phyloP scores from a whole-genome alignment of 2,113 vertebrate genomes.

The Caranx ignobilis region DNA sequence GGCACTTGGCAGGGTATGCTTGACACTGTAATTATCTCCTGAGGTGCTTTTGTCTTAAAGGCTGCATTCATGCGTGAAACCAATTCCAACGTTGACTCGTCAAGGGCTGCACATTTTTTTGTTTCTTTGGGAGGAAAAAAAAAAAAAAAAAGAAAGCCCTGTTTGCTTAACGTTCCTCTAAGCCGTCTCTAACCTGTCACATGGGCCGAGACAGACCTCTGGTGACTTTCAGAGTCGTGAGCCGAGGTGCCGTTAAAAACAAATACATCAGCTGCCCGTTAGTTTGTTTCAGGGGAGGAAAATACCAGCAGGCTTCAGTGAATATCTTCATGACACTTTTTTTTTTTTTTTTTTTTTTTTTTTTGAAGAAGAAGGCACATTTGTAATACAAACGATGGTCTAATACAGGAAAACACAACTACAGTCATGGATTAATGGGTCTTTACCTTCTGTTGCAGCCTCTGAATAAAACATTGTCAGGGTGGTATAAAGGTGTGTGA shows the following conservation, averaged over 20 bases:
- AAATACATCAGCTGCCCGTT: slow-evolving; percentile 42
- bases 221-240: slow-evolving; percentile 26
- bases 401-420: slow-evolving; percentile 15
- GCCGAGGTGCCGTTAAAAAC: slow-evolving; percentile 59
- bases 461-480: slow-evolving; percentile 49
- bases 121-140: slow-evolving; percentile 24
- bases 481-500: slow-evolving; percentile 41
- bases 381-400: slow-evolving; percentile 32
- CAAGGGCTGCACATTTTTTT: slow-evolving; percentile 69
- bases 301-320: background rate
- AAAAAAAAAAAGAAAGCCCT: slow-evolving; percentile 41
- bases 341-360: background rate
- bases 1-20: slow-evolving; percentile 79
- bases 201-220: slow-evolving; percentile 19
- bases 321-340: background rate
- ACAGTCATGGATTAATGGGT: slow-evolving; percentile 39
- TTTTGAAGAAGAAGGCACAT: slow-evolving; percentile 15
- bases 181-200: slow-evolving; percentile 60
- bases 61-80: slow-evolving; percentile 85
- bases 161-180: slow-evolving; percentile 75
- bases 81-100: slow-evolving; percentile 82
- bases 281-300: slow-evolving; percentile 9
- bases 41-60: slow-evolving; percentile 88
- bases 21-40: slow-evolving; percentile 89
- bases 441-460: slow-evolving; percentile 39